Base-by-base conservation (phyloP, 1,140 invertebrate species). In the Neodiprion pinetum region DNA sequence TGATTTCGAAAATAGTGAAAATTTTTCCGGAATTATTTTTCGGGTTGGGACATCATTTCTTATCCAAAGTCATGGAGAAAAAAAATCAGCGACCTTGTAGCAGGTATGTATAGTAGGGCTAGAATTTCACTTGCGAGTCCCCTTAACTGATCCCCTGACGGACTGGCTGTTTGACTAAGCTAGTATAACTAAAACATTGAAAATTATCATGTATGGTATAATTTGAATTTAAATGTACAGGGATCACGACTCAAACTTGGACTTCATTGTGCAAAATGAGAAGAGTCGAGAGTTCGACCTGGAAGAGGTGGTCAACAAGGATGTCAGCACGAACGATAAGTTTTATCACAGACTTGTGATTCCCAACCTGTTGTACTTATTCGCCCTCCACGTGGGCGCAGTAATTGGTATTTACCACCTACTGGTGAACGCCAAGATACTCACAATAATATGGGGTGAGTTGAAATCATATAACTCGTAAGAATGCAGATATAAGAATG, bases 361-460 rank as follows among this genome's bases (percentile, higher is more conserved):
- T 72, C 1, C 14, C 8, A 77, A 74, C 50, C 61, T 77, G 3
- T 17, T 80, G 10, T 70, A 49, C 9, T 80, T 81, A 40, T 23
- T 73, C 1, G 1, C 74, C 3, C 23, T 82, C 1, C 80, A 80
- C 53, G 9, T 77, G 7, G 74, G 12, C 3, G 76, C 75, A 23
- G 0, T 82, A 7, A 78, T 77, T 67, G 79, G 77, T 0, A 8
- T 78, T 0, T 80, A 77, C 74, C 21, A 76, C 17, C 40, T 28
- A 0, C 7, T 80, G 40, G 67, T 73, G 61, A 21, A 73, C 11
- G 53, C 75, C 0, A 77, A 78, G 72, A 1, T 72, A 0, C 40
- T 72, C 5, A 83, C 80, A 0, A 47, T 72, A 1, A 1, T 78
- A 12, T 82, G 79, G 78, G 70, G 80, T 81, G 71, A 78, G 80